Base-by-base conservation (phyloP, 2,113 vertebrate genomes). In the Fulica atra region DNA sequence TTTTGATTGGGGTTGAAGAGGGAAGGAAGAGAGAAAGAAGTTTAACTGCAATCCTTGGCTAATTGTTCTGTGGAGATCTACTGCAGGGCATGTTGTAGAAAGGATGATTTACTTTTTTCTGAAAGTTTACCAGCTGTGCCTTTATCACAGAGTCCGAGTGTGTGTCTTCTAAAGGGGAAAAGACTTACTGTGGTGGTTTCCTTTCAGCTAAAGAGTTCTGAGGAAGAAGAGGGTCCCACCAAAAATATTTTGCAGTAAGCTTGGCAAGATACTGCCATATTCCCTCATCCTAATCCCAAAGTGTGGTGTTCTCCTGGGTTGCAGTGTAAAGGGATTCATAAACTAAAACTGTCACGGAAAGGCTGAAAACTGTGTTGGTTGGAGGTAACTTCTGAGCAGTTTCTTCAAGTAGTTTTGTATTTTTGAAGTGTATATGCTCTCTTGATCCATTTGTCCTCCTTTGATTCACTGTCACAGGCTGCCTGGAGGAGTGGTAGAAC, bases 391-490 rank as follows among this genome's bases (percentile, higher is more conserved):
- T 54, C 33, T 69, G 63, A 76, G 50, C 44, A 29, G 26, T 57
- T 68, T 56, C 65, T 31, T 38, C 3, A 26, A n/a, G 61, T 51
- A 53, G 28, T 57, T 51, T 44, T 69, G 9, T 78, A 48, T 78
- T 76, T 4, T 1, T 64, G 8, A 35, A 26, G 73, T 10, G 4
- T 19, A 10, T 10, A 9, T 10, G 7, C 4, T 69, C 13, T 60
- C 26, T 35, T 29, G 8, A 9, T 89, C 25, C 42, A 29, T 80
- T 29, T 24, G 16, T 10, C 23, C 9, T 61, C 10, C 4, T 48
- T 85, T 63, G 6, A 13, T 44, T 84, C 21, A 2, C 7, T 44
- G 21, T 9, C 0, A 0, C 28, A 16, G 31, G 14, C n/a, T 60
- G 23, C 66, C 38, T 7, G 1, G 59, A 51, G 66, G 51, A 20